A percentile compares a stretch with the other conserved stretches of the same genome.
These are phyloP conservation scores for Eupithecia vulgata DNA, from an alignment of 2,888 invertebrate species.

Conservation along the genomic window DNA sequence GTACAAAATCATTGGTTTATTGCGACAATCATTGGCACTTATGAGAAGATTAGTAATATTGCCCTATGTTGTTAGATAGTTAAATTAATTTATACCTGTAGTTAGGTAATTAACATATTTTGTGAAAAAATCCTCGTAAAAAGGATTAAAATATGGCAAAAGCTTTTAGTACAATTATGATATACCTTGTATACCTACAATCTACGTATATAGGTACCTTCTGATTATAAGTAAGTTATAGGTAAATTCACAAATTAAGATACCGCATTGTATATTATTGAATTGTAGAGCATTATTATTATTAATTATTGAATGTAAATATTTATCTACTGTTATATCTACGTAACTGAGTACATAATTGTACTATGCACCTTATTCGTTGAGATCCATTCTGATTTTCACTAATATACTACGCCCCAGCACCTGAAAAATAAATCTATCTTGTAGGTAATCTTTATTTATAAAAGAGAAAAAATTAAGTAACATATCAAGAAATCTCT, in stretches of 20 bases:
- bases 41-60: background rate
- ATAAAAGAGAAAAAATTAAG: background rate
- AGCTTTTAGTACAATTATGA: background rate
- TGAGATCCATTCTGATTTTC: background rate
- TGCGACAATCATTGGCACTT: constrained; percentile 18
- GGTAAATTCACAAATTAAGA: background rate
- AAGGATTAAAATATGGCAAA: background rate
- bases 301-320: too few relatives aligned
- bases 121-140: background rate
- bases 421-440: background rate
- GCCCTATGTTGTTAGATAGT: background rate
- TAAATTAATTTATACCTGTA: background rate
- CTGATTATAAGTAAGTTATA: background rate
- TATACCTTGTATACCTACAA: background rate
- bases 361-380: background rate
- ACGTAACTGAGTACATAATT: background rate
- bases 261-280: background rate
- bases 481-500: too few relatives aligned
- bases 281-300: too few relatives aligned
- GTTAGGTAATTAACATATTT: background rate
- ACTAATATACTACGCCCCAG: background rate
- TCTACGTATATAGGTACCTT: background rate
- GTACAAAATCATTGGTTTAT: constrained; percentile 16
- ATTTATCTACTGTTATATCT: background rate
- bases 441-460: background rate